phyloP scores from a whole-genome alignment of 2,797 vertebrate genomes.

The Orestias chungarensis region DNA sequence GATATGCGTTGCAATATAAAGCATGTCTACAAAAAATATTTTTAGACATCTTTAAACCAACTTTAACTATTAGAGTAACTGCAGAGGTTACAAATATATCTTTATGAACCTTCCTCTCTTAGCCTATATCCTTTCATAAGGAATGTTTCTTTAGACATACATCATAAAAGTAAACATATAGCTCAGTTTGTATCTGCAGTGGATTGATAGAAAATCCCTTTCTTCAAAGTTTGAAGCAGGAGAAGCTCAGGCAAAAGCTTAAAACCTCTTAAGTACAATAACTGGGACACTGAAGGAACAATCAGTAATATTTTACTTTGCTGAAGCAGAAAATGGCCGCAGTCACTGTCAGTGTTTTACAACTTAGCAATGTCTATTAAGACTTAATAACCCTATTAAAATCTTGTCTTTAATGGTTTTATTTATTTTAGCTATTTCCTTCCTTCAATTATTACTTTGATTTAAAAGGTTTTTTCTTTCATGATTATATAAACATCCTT shows the following conservation, averaged over 20 bases:
- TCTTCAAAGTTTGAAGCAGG: slow-evolving; percentile 44
- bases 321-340: slow-evolving; percentile 36
- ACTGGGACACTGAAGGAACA: slow-evolving; percentile 53
- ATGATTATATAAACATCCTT: slow-evolving; percentile 1
- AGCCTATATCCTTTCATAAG: slow-evolving; percentile 15
- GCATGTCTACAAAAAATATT: too few species aligned
- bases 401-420: neutral
- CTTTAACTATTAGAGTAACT: neutral
- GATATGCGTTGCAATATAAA: neutral
- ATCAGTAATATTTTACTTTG: slow-evolving; percentile 46
- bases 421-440: neutral
- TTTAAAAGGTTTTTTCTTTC: neutral
- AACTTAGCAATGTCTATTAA: slow-evolving; percentile 16
- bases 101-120: neutral
- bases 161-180: slow-evolving; percentile 52
- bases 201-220: slow-evolving; percentile 48
- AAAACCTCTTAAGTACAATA: slow-evolving; percentile 52
- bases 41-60: too few species aligned
- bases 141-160: slow-evolving; percentile 24
- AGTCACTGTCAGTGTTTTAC: slow-evolving; percentile 11
- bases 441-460: neutral
- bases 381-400: slow-evolving; percentile 11
- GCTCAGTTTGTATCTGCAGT: slow-evolving; percentile 39
- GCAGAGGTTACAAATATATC: neutral
- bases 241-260: slow-evolving; percentile 51